Base-by-base conservation (phyloP, 2,888 invertebrate genomes). In the Baronia brevicornis region DNA sequence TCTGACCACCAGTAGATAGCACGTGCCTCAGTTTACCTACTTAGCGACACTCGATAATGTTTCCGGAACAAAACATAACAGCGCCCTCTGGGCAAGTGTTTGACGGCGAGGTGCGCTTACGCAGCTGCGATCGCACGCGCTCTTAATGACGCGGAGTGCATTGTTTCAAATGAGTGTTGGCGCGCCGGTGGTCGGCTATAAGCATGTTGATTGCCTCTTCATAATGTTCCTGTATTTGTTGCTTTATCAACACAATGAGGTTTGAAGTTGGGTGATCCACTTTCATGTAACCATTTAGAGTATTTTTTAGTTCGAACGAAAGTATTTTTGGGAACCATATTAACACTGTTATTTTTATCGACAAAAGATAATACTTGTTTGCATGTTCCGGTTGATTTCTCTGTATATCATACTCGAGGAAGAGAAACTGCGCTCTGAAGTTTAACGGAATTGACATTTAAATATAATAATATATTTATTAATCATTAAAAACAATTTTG, bases 51-150 rank as follows among this genome's bases (percentile, higher is more conserved):
- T 71, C 46, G 39, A 51, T 32, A 27, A 41, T 21, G 42, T 56
- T 58, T 60, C 66, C 68, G 63, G 60, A 54, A 57, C 58, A 55
- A 48, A 23, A 22, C 21, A 28, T 26, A 43, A 54, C 51, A 51
- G 51, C 52, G 46, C 52, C 49, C 51, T 53, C 44, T 45, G 36
- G 36, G 22, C 23, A 29, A 34, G 41, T n/a, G n/a, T n/a, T n/a
- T 34, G 24, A 7, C 12, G 23, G n/a, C n/a, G n/a, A 44, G 43
- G 46, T 47, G 47, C 52, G 54, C 56, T 49, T 28, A 48, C 56
- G 60, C 78, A 78, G 77, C 77, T 78, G 78, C 59, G 51, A 27
- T 32, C 53, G 66, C 78, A 77, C 78, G 74, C 70, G 77, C 69
- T 63, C 72, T 73, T 67, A 69, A 70, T 74, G 60, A 60, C 48